phyloP scores from a whole-genome alignment of 92 coral and sea anemone species.

The Heliopora coerulea region DNA sequence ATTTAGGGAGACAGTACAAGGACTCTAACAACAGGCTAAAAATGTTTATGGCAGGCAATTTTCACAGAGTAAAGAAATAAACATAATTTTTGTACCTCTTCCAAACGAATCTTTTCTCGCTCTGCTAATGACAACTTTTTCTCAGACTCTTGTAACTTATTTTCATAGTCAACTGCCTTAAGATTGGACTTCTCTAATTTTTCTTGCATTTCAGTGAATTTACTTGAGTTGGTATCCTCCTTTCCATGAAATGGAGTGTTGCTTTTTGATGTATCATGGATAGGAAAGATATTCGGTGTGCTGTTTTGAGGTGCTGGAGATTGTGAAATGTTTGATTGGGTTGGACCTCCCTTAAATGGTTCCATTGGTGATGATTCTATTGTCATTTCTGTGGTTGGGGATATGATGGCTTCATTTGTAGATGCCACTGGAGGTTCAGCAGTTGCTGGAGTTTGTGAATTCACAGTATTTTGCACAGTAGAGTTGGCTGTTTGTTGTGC shows the following conservation, averaged over 20 bases:
- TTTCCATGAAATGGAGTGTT: neutral
- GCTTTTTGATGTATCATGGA: neutral
- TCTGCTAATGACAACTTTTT: conserved; percentile 71
- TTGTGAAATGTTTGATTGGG: neutral
- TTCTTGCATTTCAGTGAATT: conserved; percentile 23
- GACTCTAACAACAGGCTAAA: too few relatives aligned
- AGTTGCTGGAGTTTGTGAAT: neutral
- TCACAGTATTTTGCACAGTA: neutral
- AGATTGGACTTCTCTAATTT: conserved; percentile 59
- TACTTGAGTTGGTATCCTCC: neutral
- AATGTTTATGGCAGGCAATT: too few relatives aligned
- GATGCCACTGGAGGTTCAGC: neutral
- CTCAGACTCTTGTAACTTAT: conserved; percentile 51
- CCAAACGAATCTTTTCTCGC: conserved; percentile 66
- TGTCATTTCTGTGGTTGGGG: neutral
- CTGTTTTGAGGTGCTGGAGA: neutral
- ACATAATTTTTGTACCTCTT: conserved; percentile 49
- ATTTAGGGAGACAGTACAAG: too few relatives aligned
- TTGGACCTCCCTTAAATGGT: neutral
- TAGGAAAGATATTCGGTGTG: neutral
- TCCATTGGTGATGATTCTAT: conserved; percentile 3
- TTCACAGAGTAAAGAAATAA: too few relatives aligned
- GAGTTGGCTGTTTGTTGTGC: conserved; percentile 1
- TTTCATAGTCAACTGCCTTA: conserved; percentile 47
- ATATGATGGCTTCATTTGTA: conserved; percentile 1